These are phyloP conservation scores for Zygaena filipendulae DNA, from an alignment of 2,888 invertebrate genomes.

Conservation along the genomic window DNA sequence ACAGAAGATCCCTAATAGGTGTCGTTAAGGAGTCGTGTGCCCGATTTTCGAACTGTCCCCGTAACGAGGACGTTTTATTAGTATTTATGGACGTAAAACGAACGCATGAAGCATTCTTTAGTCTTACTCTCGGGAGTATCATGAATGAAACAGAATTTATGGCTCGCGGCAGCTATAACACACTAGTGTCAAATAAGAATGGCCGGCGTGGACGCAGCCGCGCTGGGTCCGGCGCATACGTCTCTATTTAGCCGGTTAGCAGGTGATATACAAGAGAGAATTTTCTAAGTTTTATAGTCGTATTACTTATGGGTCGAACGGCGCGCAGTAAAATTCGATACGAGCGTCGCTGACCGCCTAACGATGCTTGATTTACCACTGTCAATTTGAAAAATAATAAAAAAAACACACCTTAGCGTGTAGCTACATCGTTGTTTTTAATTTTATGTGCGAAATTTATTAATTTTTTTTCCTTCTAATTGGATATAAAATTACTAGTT, in stretches of 20 bases:
- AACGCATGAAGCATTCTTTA: constrained; percentile 40
- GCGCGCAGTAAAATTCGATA: constrained; percentile 55
- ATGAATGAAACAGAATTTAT: constrained; percentile 62
- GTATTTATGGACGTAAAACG: constrained; percentile 63
- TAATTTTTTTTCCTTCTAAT: too few species aligned
- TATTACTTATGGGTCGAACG: constrained; percentile 38
- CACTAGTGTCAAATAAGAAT: constrained; percentile 32
- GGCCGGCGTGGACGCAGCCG: constrained; percentile 21
- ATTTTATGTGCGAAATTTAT: constrained; percentile 31
- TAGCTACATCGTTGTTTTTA: constrained; percentile 11
- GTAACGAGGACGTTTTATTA: constrained; percentile 65
- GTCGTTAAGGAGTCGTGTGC: constrained; percentile 68
- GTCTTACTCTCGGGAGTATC: constrained; percentile 34
- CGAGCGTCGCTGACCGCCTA: constrained; percentile 44
- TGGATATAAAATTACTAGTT: too few species aligned
- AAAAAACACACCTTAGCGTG: constrained; percentile 47
- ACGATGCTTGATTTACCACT: constrained; percentile 60
- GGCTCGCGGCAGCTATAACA: constrained; percentile 46
- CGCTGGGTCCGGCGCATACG: constrained; percentile 17
- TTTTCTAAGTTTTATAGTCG: constrained; percentile 61
- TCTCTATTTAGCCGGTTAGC: constrained; percentile 33
- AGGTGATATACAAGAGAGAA: constrained; percentile 43
- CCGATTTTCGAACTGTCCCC: constrained; percentile 64
- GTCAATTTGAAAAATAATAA: constrained; percentile 47
- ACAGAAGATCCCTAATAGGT: constrained; percentile 68